Evolutionary conservation across 1,140 invertebrate genomes (phyloP).

Genomic region (Zaprionus nigranus): DNA sequence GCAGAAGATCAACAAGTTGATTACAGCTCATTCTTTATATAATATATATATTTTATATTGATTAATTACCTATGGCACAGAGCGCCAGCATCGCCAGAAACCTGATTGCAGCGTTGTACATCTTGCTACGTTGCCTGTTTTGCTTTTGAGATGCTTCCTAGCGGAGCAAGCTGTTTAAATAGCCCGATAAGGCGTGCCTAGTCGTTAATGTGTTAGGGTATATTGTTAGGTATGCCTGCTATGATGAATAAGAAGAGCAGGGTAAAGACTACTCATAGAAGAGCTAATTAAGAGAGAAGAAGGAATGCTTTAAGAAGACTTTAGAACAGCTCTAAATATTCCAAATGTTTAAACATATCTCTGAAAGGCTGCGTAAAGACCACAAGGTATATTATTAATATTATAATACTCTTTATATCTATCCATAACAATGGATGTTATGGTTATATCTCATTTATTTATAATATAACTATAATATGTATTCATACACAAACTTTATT

Average conservation of each 20-base stretch:
- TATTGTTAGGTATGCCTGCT: neutral
- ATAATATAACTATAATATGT: neutral
- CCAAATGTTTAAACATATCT: neutral
- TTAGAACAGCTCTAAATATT: neutral
- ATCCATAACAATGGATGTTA: neutral
- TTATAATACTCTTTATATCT: slow-evolving; percentile 5
- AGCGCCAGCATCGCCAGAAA: slow-evolving; percentile 46
- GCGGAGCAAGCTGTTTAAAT: slow-evolving; percentile 53
- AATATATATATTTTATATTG: slow-evolving; percentile 1
- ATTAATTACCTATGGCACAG: slow-evolving; percentile 62
- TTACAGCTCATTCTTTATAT: neutral
- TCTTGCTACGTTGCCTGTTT: slow-evolving; percentile 22
- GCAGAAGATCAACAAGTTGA: neutral
- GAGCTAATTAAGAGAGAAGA: rapidly evolving
- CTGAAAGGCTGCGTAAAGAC: too few relatives aligned
- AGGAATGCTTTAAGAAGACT: neutral
- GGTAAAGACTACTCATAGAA: neutral
- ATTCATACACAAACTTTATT: neutral
- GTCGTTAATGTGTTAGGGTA: neutral
- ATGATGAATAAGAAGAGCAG: neutral
- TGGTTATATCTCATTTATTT: too few relatives aligned
- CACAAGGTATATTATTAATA: neutral
- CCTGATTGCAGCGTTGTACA: slow-evolving; percentile 54
- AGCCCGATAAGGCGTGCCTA: slow-evolving; percentile 13
- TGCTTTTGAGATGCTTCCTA: slow-evolving; percentile 22